Evolutionary conservation across 2,888 invertebrate species (phyloP), one percentile per base, ranked within the genome.

Genomic region (Brenthis daphne): DNA sequence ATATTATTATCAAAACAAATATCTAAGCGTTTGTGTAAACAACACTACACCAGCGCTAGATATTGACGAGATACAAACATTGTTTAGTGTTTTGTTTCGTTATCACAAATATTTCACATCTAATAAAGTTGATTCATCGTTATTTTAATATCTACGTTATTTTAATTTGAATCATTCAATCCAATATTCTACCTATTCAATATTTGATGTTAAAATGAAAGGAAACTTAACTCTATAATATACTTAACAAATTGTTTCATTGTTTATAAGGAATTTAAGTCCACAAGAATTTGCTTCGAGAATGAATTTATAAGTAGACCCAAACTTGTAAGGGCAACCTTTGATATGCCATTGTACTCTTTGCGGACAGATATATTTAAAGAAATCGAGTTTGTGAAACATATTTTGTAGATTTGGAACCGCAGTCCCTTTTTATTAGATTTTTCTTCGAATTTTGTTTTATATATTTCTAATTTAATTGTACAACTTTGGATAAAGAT

Each of bases 21-120:
- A 29, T 29, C 29, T 4, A 29, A 29, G 29, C 29, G 29, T 29
- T 29, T 88, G 83, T 88, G 89, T 88, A 85, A 82, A 83, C 82
- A 82, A 80, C 85, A 85, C 84, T 86, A 86, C 77, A 78, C 80
- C 79, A 84, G 82, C 82, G 82, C 83, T 84, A 82, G 80, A 82
- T 76, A 75, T 82, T 88, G 88, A 88, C 85, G 86, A 89, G 87
- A 88, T 85, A 81, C 84, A 88, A 90, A 90, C 85, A 89, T 85
- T 85, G 83, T 80, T 82, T 63, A 65, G 20, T 16, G 5, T 14
- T 58, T 47, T 13, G 29, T 24, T 29, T 58, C n/a, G 24, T 24
- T 4, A 11, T 13, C 8, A 11, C 13, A 24, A 14, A 47, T 29
- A n/a, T 20, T 20, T 47, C 6, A 37, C 8, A 43, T 43, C 37